A percentile compares a stretch with the other conserved stretches of the same genome.
phyloP scores from a whole-genome alignment of 2,797 vertebrate species.

The Lithobates sylvaticus region DNA sequence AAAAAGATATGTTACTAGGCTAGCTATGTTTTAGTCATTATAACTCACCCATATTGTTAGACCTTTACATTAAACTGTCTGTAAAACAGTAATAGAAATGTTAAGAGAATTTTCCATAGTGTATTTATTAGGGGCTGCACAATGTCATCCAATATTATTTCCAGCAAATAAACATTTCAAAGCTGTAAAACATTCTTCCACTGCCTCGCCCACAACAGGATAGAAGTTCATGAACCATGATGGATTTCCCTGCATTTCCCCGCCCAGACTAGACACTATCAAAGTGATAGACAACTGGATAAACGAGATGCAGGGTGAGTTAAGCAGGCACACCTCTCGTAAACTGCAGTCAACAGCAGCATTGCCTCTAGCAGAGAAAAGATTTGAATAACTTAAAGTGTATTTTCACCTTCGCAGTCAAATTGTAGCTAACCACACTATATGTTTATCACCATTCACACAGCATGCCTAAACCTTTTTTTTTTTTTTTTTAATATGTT shows the following conservation, averaged over 20 bases:
- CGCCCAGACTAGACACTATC: constrained; percentile 36
- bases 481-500: no score
- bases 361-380: constrained; percentile 28
- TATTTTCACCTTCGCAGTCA: no score
- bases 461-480: no score
- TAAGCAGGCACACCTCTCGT: constrained; percentile 29
- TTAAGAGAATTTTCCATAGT: not conserved
- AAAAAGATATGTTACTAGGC: no score
- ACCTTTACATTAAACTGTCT: no score
- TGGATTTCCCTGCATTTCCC: not conserved
- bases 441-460: no score
- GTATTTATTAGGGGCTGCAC: not conserved
- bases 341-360: constrained; percentile 3
- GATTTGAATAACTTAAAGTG: constrained; percentile 4
- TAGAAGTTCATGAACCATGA: not conserved
- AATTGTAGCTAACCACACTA: no score
- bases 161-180: constrained; percentile 20
- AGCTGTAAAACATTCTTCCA: not conserved
- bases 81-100: not conserved
- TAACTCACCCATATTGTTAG: no score
- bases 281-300: constrained; percentile 49
- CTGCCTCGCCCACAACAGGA: constrained; percentile 11
- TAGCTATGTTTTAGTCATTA: no score
- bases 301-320: constrained; percentile 46
- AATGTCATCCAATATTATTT: not conserved